Percentiles rank a stretch among this genome's conserved stretches.
These are phyloP conservation scores for Propithecus perrieri DNA, from an alignment of 2,797 vertebrate species.

Conservation along the genomic window DNA sequence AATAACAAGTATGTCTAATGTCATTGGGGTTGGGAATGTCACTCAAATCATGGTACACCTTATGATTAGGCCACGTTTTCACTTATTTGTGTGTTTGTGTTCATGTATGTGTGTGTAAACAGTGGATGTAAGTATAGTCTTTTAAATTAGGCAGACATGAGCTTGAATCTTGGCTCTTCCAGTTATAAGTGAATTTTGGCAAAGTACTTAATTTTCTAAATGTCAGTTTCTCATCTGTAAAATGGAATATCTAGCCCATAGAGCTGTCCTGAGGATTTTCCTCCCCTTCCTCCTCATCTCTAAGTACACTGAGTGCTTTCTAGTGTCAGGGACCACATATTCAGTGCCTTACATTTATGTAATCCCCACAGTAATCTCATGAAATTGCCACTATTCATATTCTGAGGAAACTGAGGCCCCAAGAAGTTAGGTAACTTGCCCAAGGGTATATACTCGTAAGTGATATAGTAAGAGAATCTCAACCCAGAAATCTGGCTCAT, in stretches of 20 bases:
- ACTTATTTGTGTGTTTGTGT: not conserved
- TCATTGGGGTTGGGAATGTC: not conserved
- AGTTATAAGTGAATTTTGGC: not conserved
- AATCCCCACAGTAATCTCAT: not conserved
- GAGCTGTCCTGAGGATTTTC: not conserved
- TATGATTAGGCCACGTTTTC: not conserved
- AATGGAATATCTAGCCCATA: not conserved
- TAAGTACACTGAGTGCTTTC: not conserved
- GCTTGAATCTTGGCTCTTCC: not conserved
- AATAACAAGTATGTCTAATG: not conserved
- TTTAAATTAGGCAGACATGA: not conserved
- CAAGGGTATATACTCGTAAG: not conserved
- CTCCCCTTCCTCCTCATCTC: not conserved
- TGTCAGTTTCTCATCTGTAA: slow-evolving; percentile 1
- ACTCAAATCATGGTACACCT: not conserved
- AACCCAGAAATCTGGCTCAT: not conserved
- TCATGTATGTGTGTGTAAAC: not conserved
- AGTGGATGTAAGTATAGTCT: not conserved
- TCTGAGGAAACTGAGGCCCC: not conserved
- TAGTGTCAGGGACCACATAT: accelerated
- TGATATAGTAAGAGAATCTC: not conserved
- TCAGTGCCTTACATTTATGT: not conserved
- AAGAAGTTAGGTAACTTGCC: not conserved
- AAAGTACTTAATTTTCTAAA: slow-evolving; percentile 3
- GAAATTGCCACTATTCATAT: not conserved